Percentiles rank a stretch among this genome's conserved stretches.
Conservation (phyloP, 2,888 invertebrate genomes). For the Crocallis elinguaria region DNA sequence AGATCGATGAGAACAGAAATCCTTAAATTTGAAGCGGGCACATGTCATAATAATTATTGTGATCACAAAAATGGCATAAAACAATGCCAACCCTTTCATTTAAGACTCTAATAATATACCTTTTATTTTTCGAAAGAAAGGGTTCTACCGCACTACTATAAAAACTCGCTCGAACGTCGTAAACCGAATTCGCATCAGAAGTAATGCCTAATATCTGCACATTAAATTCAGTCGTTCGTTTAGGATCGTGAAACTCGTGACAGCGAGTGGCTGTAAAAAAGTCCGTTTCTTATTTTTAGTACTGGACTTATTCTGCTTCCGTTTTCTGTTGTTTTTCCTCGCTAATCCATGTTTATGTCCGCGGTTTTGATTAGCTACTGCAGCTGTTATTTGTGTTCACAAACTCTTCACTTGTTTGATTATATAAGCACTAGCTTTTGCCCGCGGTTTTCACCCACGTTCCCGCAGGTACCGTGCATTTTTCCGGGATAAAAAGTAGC, state of each 20-base stretch:
- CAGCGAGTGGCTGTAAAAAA: conserved; percentile 40
- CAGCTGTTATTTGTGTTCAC: not conserved
- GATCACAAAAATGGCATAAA: conserved; percentile 18
- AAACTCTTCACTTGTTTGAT: not conserved
- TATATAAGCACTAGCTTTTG: not conserved
- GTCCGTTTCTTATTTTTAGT: conserved; percentile 39
- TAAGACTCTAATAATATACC: conserved; percentile 32
- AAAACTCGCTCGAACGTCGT: conserved; percentile 38
- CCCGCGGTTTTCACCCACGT: too few relatives aligned
- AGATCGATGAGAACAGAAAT: too few relatives aligned
- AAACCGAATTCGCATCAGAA: conserved; percentile 28
- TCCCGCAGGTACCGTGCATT: too few relatives aligned
- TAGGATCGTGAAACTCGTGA: conserved; percentile 35
- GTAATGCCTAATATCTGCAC: conserved; percentile 35
- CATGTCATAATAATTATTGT: conserved; percentile 9
- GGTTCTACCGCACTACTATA: conserved; percentile 35
- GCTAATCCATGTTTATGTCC: conserved; percentile 15
- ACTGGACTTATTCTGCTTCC: conserved; percentile 23
- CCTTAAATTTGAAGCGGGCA: not conserved
- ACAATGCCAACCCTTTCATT: conserved; percentile 27
- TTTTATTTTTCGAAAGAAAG: conserved; percentile 33
- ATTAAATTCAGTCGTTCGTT: conserved; percentile 36
- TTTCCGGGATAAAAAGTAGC: too few relatives aligned
- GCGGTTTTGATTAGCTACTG: conserved; percentile 4
- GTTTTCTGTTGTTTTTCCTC: conserved; percentile 13